Evolutionary conservation across 1,140 invertebrate species (phyloP), one percentile per base, ranked within the genome.

Genomic region (Stegodyphus mimosarum): DNA sequence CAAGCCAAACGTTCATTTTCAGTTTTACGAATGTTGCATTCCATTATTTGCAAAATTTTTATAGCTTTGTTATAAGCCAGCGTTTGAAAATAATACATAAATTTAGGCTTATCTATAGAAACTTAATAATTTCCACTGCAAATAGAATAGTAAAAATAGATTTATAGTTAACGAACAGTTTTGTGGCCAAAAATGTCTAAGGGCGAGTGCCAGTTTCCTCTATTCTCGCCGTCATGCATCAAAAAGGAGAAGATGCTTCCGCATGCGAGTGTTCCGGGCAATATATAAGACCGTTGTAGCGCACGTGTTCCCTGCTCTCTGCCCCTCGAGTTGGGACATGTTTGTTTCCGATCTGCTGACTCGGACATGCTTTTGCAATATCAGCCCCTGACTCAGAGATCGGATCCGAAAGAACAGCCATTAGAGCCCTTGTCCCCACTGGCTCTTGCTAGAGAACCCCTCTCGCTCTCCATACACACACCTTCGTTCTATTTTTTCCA

Each of bases 311-410:
- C 64, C 67, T 66, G n/a, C 66, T 18, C 71, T 63, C 51, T 10
- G 7, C 49, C 71, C 51, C n/a, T 17, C 52, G 52, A 18, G 13
- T 60, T 13, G 81, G 72, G 81, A 84, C 81, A 76, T 84, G 81
- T 84, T 84, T 84, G 81, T 84, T 84, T 84, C 81, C 81, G 81
- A 84, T 84, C 81, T 84, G 73, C 72, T 84, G 81, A 84, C 81
- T 84, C 81, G 81, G 81, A 84, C 81, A 84, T 84, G 81, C 72
- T 84, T 84, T 84, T 84, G 81, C 81, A 84, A 84, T 84, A 84
- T 84, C 81, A 84, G 81, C 73, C 81, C 81, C 72, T 69, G 72
- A 69, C 64, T 70, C 66, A 48, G 69, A 51, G 51, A 48, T 71
- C 50, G 64, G 64, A 7, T 80, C 64, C 81, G 7, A 48, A 74